These are phyloP conservation scores for Xerus inauris DNA, from an alignment of 2,113 vertebrate species.

Conservation along the genomic window DNA sequence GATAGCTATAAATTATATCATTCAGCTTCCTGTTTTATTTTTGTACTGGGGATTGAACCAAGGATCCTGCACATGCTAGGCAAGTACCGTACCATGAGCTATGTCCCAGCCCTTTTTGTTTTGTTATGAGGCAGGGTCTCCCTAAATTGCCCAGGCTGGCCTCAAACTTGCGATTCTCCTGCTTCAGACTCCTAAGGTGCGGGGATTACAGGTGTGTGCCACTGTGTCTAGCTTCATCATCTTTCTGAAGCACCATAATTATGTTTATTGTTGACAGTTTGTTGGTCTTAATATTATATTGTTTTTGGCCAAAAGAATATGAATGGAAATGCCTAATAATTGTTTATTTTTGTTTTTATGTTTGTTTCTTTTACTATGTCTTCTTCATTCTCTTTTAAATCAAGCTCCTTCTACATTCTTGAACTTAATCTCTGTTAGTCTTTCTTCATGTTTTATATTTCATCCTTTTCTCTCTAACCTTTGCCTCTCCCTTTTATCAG, in stretches of 20 bases:
- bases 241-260: constrained; percentile 33
- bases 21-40: background rate
- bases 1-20: background rate
- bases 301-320: constrained; percentile 44
- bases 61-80: background rate
- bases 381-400: constrained; percentile 8
- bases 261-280: background rate
- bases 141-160: background rate
- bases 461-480: background rate
- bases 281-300: background rate
- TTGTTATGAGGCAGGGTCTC: background rate
- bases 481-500: background rate
- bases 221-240: background rate
- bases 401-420: background rate
- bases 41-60: background rate
- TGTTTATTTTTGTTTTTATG: background rate
- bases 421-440: background rate
- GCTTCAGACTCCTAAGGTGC: background rate
- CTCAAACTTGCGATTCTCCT: background rate
- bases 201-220: background rate
- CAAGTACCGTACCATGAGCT: background rate
- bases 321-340: constrained; percentile 44
- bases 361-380: background rate
- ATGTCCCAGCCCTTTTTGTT: background rate
- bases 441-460: background rate